Base-by-base conservation (phyloP, 1,140 invertebrate species). In the Zaprionus gabonicus region DNA sequence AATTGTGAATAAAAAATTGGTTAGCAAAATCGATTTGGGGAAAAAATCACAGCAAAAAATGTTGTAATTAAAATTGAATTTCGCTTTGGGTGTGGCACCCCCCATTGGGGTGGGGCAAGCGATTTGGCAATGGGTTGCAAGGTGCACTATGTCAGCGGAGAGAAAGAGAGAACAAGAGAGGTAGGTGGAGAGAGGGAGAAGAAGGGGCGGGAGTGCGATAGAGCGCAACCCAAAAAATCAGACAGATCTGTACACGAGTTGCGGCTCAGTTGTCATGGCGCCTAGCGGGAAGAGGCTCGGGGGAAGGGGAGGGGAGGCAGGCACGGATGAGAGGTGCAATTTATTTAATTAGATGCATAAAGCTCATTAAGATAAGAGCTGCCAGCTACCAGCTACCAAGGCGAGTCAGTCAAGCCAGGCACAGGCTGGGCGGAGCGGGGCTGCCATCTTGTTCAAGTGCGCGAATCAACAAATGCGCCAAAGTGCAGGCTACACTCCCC, bases 301-400 rank as follows among this genome's bases (percentile, higher is more conserved):
- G 15, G 36, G 3, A 12, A 15, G 0, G 12, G 3, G 13, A 15
- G 4, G 41, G 7, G 41, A 9, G 41, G 7, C n/a, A 46, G 6
- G 41, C 41, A 46, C n/a, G n/a, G n/a, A 46, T 46, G 69, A 79
- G 81, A 80, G 86, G 87, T 86, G 86, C 82, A 91, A 91, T 91
- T 91, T 91, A 91, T 91, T 91, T 91, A 91, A 91, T 91, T 91
- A 91, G 86, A 91, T 91, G 86, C 86, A 91, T 91, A 91, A 91
- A 91, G 82, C 86, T 91, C 86, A 91, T 91, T 91, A 91, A 91
- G 86, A 91, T 91, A 91, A 91, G 86, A 91, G 87, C 86, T 76
- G 74, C 68, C 62, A 68, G 49, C 60, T 78, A 70, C 41, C 71
- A 27, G 65, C 46, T 20, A 20, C 20, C 20, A 66, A 38, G 36